Evolutionary conservation across 2,888 invertebrate genomes (phyloP), one percentile per base, ranked within the genome.

Genomic region (Argyra leucocephala): DNA sequence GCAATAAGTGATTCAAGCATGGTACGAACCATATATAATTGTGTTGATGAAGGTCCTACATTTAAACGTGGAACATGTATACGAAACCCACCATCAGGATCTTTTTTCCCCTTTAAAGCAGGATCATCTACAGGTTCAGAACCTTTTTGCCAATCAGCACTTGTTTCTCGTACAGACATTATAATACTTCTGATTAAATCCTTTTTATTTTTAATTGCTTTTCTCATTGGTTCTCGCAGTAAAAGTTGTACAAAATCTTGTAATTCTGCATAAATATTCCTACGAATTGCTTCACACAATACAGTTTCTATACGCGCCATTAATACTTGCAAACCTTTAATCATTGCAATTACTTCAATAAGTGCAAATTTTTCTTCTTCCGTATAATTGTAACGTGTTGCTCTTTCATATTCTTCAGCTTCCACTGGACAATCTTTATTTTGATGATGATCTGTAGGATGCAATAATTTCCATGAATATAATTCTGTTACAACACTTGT

Each of bases 341-440:
- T 96, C 96, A 98, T 98, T 0, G 97, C 96, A 71, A 99, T 96
- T 22, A 97, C 94, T 82, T 98, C 97, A 69, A 99, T 96, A 72
- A 99, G 82, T 0, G 97, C 97, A 81, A 95, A 94, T 77, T 99
- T 99, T 81, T 99, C 99, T 74, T 95, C 96, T 1, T 93, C 91
- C 0, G 90, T 91, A 78, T 99, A 99, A 81, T 99, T 99, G 82
- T 98, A 99, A 10, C 96, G 86, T 0, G 96, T 97, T 0, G 96
- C 95, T 78, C 96, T 82, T 81, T 99, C 99, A 75, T 99, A 99
- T 80, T 97, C 97, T 81, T 99, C 98, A 3, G 98, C 97, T 76
- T 96, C 95, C 10, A 88, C 87, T 0, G 97, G 97, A 74, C 98
- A 99, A 71, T 93, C 88, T 69, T 93, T 88, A 78, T 96, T 98